These are phyloP conservation scores for Plagodis pulveraria DNA, from an alignment of 2,888 invertebrate species.

Conservation along the genomic window DNA sequence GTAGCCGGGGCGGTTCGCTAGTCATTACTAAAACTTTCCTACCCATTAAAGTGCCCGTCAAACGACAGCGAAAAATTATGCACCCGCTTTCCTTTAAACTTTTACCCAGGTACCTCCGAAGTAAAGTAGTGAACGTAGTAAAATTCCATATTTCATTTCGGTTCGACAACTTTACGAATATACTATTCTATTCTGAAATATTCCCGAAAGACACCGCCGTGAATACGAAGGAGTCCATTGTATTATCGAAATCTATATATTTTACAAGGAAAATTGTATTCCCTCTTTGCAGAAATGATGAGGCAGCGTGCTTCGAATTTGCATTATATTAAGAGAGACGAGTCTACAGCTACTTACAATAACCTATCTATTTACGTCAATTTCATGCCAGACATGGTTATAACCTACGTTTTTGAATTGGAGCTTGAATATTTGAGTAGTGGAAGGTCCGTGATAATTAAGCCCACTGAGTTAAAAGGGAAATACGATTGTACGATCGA, in stretches of 20 bases:
- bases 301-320: slow-evolving; percentile 4
- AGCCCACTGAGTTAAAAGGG: too few relatives aligned
- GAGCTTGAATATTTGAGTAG: too few relatives aligned
- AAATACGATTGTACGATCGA: too few relatives aligned
- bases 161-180: slow-evolving; percentile 41
- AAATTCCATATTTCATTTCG: slow-evolving; percentile 39
- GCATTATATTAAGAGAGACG: slow-evolving; percentile 2
- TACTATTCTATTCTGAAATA: slow-evolving; percentile 37
- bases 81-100: slow-evolving; percentile 35
- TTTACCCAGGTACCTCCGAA: slow-evolving; percentile 19
- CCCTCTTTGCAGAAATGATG: slow-evolving; percentile 10
- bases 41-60: slow-evolving; percentile 17
- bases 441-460: too few relatives aligned
- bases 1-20: too few relatives aligned
- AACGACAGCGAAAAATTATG: slow-evolving; percentile 34
- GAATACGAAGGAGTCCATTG: slow-evolving; percentile 45
- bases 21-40: neutral
- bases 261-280: slow-evolving; percentile 19
- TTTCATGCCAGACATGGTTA: too few relatives aligned
- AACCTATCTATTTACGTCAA: too few relatives aligned
- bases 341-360: too few relatives aligned
- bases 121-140: slow-evolving; percentile 31
- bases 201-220: slow-evolving; percentile 37
- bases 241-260: slow-evolving; percentile 45
- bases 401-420: too few relatives aligned